Conservation (phyloP, 2,113 vertebrate species). For the Falcunculus frontatus region DNA sequence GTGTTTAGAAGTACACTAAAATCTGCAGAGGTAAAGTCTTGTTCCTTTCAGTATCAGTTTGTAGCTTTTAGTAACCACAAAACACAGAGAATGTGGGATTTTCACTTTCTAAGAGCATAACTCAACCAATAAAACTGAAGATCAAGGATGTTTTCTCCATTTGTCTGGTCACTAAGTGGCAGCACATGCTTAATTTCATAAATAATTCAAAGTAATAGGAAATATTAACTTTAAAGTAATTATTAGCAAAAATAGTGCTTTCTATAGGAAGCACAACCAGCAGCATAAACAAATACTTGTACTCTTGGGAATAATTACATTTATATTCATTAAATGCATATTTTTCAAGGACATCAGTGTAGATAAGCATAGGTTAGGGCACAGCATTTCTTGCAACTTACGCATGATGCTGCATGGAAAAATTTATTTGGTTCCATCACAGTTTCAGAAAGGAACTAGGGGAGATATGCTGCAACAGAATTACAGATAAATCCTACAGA, state of each 20-base stretch:
- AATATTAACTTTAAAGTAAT: conserved; percentile 72
- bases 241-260: conserved; percentile 53
- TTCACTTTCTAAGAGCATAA: conserved; percentile 16
- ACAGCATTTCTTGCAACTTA: background rate
- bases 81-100: conserved; percentile 49
- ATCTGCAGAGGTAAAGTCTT: conserved; percentile 35
- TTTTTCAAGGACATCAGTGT: conserved; percentile 29
- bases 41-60: background rate
- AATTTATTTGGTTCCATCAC: background rate
- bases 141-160: conserved; percentile 58
- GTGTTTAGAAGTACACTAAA: conserved; percentile 12
- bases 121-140: conserved; percentile 47
- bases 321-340: conserved; percentile 36
- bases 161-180: conserved; percentile 63
- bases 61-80: conserved; percentile 66
- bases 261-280: conserved; percentile 36
- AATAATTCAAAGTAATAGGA: conserved; percentile 74
- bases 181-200: conserved; percentile 66
- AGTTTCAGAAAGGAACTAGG: background rate
- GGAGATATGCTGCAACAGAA: background rate
- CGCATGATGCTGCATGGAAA: background rate
- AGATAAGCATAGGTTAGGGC: background rate
- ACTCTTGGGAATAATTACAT: conserved; percentile 32
- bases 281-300: background rate
- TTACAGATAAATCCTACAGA: background rate